Evolutionary conservation across 2,113 vertebrate genomes (phyloP).

Genomic region (Spea multiplicata): DNA sequence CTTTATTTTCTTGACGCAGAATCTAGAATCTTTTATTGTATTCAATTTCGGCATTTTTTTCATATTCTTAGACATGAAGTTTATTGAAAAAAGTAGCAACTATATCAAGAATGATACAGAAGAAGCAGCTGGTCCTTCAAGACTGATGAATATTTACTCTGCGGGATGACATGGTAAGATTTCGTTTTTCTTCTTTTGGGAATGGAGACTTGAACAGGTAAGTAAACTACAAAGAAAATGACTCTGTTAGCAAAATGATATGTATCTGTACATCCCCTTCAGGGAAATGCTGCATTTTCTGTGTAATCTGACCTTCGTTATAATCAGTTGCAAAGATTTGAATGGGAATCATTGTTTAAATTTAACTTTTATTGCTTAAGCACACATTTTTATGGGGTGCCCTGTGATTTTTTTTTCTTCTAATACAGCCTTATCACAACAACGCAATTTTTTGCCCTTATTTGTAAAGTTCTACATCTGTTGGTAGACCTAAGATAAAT

Average conservation of each 20-base stretch:
- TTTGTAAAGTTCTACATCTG: too few relatives aligned
- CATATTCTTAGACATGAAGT: constrained; percentile 42
- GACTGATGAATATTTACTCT: constrained; percentile 49
- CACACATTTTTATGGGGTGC: too few relatives aligned
- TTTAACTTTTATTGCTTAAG: too few relatives aligned
- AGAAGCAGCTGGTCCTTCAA: constrained; percentile 47
- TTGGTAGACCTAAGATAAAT: too few relatives aligned
- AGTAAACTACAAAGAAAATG: constrained; percentile 2
- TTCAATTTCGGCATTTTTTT: constrained; percentile 34
- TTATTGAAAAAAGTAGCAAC: constrained; percentile 48
- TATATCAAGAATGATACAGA: constrained; percentile 43
- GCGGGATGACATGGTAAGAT: constrained; percentile 40
- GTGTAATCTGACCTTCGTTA: too few relatives aligned
- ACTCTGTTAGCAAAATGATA: constrained; percentile 34
- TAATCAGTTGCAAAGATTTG: too few relatives aligned
- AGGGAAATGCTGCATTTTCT: too few relatives aligned
- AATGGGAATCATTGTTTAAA: too few relatives aligned
- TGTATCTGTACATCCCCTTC: constrained; percentile 38
- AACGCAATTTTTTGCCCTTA: too few relatives aligned
- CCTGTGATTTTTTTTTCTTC: too few relatives aligned
- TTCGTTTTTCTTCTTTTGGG: constrained; percentile 46
- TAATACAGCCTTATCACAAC: too few relatives aligned
- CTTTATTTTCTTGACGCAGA: background rate
- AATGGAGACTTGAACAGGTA: constrained; percentile 48
- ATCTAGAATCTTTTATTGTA: constrained; percentile 13